phyloP scores from a whole-genome alignment of 2,797 vertebrate species.

The Chloroceryle amazona region DNA sequence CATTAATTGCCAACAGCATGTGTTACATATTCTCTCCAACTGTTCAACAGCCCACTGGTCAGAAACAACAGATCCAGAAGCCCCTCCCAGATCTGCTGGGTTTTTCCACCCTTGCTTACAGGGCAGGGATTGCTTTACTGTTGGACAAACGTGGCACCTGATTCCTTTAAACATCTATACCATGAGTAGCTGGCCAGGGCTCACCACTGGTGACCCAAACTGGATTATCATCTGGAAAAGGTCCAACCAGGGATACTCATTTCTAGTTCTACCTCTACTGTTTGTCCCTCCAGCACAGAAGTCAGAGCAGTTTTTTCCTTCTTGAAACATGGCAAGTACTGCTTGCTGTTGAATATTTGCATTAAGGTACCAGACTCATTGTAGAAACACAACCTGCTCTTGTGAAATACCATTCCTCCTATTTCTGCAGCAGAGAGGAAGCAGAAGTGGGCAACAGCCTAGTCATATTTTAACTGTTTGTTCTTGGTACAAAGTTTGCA shows the following conservation, averaged over 20 bases:
- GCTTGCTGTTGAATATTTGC: not conserved
- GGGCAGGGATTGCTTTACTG: not conserved
- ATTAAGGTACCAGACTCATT: not conserved
- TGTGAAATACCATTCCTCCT: not conserved
- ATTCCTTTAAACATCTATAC: not conserved
- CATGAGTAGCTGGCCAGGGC: not conserved
- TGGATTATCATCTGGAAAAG: not conserved
- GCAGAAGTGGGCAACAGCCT: not conserved
- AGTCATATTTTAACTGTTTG: not conserved
- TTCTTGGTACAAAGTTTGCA: not conserved
- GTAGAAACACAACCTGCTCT: not conserved
- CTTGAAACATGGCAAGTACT: not conserved
- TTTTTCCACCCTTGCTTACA: not conserved
- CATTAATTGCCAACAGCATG: not conserved
- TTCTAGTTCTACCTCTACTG: not conserved
- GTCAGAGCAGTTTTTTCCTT: not conserved
- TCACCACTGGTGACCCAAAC: not conserved
- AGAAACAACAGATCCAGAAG: not conserved
- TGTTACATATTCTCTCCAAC: not conserved
- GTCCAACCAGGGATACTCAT: not conserved
- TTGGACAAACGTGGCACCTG: accelerated
- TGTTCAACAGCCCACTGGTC: not conserved
- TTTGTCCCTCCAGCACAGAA: accelerated
- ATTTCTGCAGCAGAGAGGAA: not conserved
- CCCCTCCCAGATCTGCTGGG: not conserved